Conservation (phyloP, 2,888 invertebrate species). For the Didymodactylos carnosus region DNA sequence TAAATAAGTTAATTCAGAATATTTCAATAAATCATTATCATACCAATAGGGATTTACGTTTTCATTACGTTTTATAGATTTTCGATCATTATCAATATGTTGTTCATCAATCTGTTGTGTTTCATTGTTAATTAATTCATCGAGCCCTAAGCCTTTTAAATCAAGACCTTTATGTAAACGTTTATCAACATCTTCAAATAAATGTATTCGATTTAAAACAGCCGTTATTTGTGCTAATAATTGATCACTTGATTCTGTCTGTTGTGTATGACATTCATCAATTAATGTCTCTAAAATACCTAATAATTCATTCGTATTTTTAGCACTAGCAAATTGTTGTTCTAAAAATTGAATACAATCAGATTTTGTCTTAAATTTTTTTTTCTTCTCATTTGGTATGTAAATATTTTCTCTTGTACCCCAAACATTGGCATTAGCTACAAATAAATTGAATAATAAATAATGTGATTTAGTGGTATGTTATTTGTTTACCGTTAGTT, state of each 20-base stretch:
- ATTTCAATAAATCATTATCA: constrained; percentile 8
- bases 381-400: constrained; percentile 34
- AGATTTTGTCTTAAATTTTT: constrained; percentile 60
- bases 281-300: constrained; percentile 8
- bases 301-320: constrained; percentile 18
- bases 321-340: constrained; percentile 35
- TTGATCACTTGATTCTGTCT: constrained; percentile 9
- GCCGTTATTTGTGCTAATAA: constrained; percentile 10
- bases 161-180: constrained; percentile 11
- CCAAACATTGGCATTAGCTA: constrained; percentile 57
- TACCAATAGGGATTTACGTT: constrained; percentile 6
- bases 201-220: constrained; percentile 4
- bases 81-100: not conserved
- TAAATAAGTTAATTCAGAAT: constrained; percentile 8
- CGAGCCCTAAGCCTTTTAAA: constrained; percentile 10
- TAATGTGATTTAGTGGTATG: too few species aligned
- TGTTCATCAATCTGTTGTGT: not conserved
- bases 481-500: constrained; percentile 73
- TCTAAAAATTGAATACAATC: constrained; percentile 48
- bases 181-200: constrained; percentile 12
- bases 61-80: not conserved
- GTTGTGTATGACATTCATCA: constrained; percentile 7
- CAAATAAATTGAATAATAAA: too few species aligned
- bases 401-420: constrained; percentile 57
- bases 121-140: constrained; percentile 2